Conservation (phyloP, 2,888 invertebrate species). For the Apodemia hepburni region DNA sequence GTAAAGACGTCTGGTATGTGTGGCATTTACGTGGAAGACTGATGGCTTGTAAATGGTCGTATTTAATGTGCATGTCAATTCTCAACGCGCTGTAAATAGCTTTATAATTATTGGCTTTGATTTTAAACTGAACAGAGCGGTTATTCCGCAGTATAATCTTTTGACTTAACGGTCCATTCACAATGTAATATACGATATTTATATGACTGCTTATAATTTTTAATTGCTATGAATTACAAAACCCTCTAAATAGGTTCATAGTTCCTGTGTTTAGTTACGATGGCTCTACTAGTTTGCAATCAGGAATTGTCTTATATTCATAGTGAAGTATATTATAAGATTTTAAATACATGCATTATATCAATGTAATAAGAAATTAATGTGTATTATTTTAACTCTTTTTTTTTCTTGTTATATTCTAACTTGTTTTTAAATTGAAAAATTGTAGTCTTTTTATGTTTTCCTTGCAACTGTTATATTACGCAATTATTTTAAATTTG, state of each 20-base stretch:
- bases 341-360: conserved; percentile 5
- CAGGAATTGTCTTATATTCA: conserved; percentile 11
- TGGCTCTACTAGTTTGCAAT: conserved; percentile 16
- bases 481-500: neutral
- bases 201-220: conserved; percentile 21
- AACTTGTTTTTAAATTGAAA: neutral
- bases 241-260: conserved; percentile 19
- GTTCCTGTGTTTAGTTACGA: conserved; percentile 21
- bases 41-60: conserved; percentile 38
- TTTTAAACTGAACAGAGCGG: conserved; percentile 27
- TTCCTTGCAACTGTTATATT: neutral
- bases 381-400: conserved; percentile 1
- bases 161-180: conserved; percentile 11
- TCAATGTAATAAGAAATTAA: conserved; percentile 4
- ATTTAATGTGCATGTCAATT: conserved; percentile 17
- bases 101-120: conserved; percentile 31
- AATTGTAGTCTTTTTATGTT: neutral
- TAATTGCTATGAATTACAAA: conserved; percentile 17
- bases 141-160: conserved; percentile 32
- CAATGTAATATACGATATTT: conserved; percentile 27
- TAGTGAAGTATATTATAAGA: conserved; percentile 6
- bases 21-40: conserved; percentile 70
- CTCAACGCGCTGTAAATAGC: conserved; percentile 54
- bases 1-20: conserved; percentile 30
- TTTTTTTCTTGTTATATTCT: neutral